Base-by-base conservation (phyloP, 2,113 vertebrate genomes). In the Boleophthalmus pectinirostris region DNA sequence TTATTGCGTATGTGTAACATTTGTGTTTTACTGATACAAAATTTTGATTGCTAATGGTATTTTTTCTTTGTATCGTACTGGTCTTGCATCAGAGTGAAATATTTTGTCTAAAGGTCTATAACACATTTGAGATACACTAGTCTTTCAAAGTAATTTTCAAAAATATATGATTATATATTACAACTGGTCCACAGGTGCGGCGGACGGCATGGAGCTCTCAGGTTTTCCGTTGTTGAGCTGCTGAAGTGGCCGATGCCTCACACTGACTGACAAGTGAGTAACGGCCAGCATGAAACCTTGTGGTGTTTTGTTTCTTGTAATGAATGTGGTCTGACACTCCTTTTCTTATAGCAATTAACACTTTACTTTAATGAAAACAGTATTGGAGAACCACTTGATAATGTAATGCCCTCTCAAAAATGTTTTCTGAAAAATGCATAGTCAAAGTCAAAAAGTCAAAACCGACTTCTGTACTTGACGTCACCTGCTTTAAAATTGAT, bases 191-290 rank as follows among this genome's bases (percentile, higher is more conserved):
- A 73, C 84, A 84, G 81, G 82, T 88, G 82, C 83, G 73, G 70
- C 79, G 75, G 80, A 78, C 69, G 74, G 73, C 16, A 20, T n/a
- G 33, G 1, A 10, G 63, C 79, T 78, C 77, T 81, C 43, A 8
- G 70, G 77, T 79, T 85, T 87, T 79, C 66, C 5, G 11, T 78
- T 74, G 76, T 77, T 72, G 74, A 79, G 74, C 25, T 38, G 46
- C 66, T 85, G 79, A 87, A 82, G 83, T 78, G 73, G 85, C 78
- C 82, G 85, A 83, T 88, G 38, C 58, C 74, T 77, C 29, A 69
- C 47, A 83, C 58, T 80, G 74, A 69, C 24, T 71, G 66, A 67
- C 35, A 73, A 61, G 75, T 78, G 84, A 77, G 73, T 70, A 77
- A 83, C 77, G 43, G 68, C n/a, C 12, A 2, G 51, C 61, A 74